Evolutionary conservation across 2,888 invertebrate genomes (phyloP), one percentile per base, ranked within the genome.

Genomic region (Pardosa pseudoannulata): DNA sequence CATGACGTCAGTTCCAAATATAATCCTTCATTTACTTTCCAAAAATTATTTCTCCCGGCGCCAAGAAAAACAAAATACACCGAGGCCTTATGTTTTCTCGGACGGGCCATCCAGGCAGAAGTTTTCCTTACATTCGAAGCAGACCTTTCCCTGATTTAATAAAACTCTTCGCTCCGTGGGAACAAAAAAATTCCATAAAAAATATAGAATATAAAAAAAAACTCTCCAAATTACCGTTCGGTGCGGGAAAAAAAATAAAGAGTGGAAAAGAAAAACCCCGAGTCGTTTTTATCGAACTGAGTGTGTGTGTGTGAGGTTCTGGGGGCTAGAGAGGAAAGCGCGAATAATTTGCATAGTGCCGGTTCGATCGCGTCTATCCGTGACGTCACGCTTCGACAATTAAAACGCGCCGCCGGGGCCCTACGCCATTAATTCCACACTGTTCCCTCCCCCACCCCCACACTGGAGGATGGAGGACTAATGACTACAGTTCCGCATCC

Each of bases 231-330:
- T 83, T 83, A 76, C 82, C 82, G 82, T 71, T 83, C 82, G 76
- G 75, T 71, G 46, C n/a, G n/a, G n/a, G 31, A 74, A 64, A 73
- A 41, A 32, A 73, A 50, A 78, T 50, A 78, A 62, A 36, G 27
- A 32, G 9, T 28, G 36, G 50, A 50, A 70, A 80, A 67, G 31
- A 68, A 80, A 70, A 73, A 70, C 46, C 65, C 68, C 64, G 76
- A 83, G 76, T 72, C 82, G 82, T 83, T 83, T 83, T 85, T 85
- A 85, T 85, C 83, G 83, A 85, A 85, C 83, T 70, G 74, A 36
- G 36, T 7, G 65, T 41, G 65, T 32, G 36, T 7, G 65, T 41
- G 65, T 32, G 50, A 67, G 56, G 70, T 32, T 39, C 46, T n/a
- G n/a, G 19, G 31, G 70, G 74, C 81, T 71, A 71, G 71, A 23